Evolutionary conservation across 1,140 invertebrate species (phyloP), one percentile per base, ranked within the genome.

Genomic region (Aphidius gifuensis): DNA sequence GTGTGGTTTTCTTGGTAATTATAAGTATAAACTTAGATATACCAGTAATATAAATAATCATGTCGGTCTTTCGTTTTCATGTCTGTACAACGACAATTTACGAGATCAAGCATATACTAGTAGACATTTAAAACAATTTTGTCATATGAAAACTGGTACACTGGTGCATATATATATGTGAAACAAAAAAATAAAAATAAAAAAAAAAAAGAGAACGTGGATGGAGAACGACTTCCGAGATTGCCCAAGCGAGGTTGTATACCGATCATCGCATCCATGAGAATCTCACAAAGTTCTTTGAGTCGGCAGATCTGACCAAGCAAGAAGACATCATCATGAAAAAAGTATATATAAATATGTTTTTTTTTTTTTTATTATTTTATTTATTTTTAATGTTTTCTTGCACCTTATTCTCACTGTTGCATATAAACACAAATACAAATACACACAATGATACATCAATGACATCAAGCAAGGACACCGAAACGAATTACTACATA

Each of bases 1-100:
- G 23, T 32, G 23, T 68, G 59, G 50, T 71, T 69, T 73, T 73
- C 73, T 69, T 54, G 68, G 71, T 76, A 78, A 78, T 77, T 77
- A 75, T 32, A 32, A 16, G 16, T 32, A 32, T 78, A 77, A 77
- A 77, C 74, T 78, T 72, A 73, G 71, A 73, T 75, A 73, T 16
- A 23, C 65, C 64, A 71, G 69, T 72, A 32, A 32, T 32, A 32
- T 32, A 73, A 77, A 76, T 76, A 75, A 72, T 73, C 62, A 44
- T 16, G 43, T 60, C 58, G 60, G 44, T n/a, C 39, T 53, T 38
- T 40, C 23, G 44, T 53, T 46, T 45, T 21, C 64, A 53, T 56
- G 62, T 65, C 68, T 62, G 70, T 55, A 66, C 54, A 58, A 68
- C 65, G 68, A 69, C 71, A 71, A 77, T 78, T 79, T 75, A 73